Evolutionary conservation across 2,113 vertebrate species (phyloP).

Genomic region (Gobiocypris rarus): DNA sequence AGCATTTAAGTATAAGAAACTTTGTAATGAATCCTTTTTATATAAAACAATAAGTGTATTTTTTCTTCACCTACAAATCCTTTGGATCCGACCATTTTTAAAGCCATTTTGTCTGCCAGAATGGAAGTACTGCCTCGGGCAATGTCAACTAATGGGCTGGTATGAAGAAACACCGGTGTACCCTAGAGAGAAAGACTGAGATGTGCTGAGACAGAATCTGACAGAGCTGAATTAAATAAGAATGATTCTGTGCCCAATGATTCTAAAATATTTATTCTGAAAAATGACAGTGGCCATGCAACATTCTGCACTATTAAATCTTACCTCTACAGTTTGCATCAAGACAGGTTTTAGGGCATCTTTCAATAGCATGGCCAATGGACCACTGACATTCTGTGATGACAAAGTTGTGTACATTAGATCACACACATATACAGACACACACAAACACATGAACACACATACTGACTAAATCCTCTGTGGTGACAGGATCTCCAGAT

Average conservation of each 20-base stretch:
- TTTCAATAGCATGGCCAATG: conserved; percentile 82
- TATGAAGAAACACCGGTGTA: conserved; percentile 87
- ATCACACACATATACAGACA: background rate
- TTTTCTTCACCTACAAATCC: conserved; percentile 82
- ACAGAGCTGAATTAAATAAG: background rate
- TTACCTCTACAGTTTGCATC: conserved; percentile 89
- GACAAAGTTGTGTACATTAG: conserved; percentile 19
- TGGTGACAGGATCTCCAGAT: conserved; percentile 79
- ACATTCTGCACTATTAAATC: conserved; percentile 41
- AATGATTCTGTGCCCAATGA: background rate
- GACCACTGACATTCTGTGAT: conserved; percentile 82
- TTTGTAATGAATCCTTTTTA: background rate
- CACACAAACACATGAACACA: conserved; percentile 20
- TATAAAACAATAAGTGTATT: background rate
- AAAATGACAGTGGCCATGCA: background rate
- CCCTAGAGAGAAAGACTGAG: conserved; percentile 67
- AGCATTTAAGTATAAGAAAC: background rate
- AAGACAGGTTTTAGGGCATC: conserved; percentile 86
- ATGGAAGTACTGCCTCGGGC: conserved; percentile 86
- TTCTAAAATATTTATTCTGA: conserved; percentile 6
- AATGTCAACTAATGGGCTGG: conserved; percentile 85
- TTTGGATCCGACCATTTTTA: conserved; percentile 86
- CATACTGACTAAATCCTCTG: conserved; percentile 82
- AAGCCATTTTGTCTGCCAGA: conserved; percentile 84
- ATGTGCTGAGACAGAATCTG: conserved; percentile 29